These are phyloP conservation scores for Diadegma fenestrale DNA, from an alignment of 2,888 invertebrate genomes.

Conservation along the genomic window DNA sequence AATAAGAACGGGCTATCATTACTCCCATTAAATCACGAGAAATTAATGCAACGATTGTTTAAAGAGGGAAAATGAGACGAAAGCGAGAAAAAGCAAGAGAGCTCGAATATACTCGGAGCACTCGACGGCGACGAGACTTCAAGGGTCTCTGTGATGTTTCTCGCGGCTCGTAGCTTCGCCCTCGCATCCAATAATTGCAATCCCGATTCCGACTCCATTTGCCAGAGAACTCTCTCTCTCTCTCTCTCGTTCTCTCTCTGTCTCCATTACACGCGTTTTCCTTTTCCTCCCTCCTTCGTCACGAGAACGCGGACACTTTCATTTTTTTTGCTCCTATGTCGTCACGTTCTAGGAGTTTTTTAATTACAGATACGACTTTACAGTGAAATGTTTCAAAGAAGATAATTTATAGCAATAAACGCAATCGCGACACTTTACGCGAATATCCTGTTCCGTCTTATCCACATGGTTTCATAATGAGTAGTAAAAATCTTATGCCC, in stretches of 20 bases:
- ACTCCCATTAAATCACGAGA: conserved; percentile 77
- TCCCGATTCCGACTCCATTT: conserved; percentile 18
- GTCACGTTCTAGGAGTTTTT: neutral
- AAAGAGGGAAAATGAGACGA: conserved; percentile 55
- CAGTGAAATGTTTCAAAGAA: neutral
- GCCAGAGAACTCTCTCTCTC: neutral
- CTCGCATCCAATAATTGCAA: conserved; percentile 44
- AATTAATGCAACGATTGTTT: conserved; percentile 82
- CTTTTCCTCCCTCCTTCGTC: neutral
- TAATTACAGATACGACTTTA: neutral
- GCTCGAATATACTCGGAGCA: neutral
- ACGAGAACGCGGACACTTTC: neutral
- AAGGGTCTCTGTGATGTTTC: conserved; percentile 45
- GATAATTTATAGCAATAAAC: neutral
- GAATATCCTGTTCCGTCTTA: conserved; percentile 1
- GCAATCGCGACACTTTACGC: neutral
- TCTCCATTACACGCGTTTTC: neutral
- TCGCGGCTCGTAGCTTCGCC: conserved; percentile 29
- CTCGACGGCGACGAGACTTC: conserved; percentile 41
- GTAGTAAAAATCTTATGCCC: neutral
- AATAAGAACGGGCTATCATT: conserved; percentile 50
- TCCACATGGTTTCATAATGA: neutral
- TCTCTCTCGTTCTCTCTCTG: neutral
- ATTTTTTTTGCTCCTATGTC: neutral
- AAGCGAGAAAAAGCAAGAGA: conserved; percentile 24